Base-by-base conservation (phyloP, 2,888 invertebrate species). In the Pachliopta kotzebuea region DNA sequence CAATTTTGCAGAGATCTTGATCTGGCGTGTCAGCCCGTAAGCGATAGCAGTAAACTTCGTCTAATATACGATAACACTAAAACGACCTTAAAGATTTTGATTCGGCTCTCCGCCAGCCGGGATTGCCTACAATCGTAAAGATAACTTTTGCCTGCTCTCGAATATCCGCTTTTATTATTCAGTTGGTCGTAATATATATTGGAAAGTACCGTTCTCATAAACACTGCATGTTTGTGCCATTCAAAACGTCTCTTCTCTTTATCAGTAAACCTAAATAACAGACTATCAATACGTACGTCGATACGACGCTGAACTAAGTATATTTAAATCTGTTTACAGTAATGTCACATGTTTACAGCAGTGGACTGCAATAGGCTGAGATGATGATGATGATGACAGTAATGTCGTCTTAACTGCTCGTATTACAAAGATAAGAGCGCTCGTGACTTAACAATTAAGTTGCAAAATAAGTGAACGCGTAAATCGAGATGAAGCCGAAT, bases 381-480 rank as follows among this genome's bases (percentile, higher is more conserved):
- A n/a, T n/a, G n/a, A n/a, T n/a, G n/a, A n/a, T n/a, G n/a, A n/a
- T n/a, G n/a, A n/a, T n/a, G n/a, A n/a, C n/a, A n/a, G n/a, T n/a
- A 52, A 56, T 20, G 24, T 52, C n/a, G 9, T 3, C 11, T 55
- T 42, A n/a, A 24, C 49, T 56, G 56, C 59, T 20, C 50, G 20
- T 23, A 64, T 64, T 56, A 60, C 52, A 56, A 55, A 60, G 42
- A 52, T 60, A 60, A 50, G 24, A 17, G 29, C 52, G 50, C 62
- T 68, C 37, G 58, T 66, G 59, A 24, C 37, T 50, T 69, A 62
- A 54, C 24, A 64, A 62, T 54, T 65, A 50, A 60, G 60, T 69
- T 74, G 71, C 71, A 73, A 73, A 73, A 75, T 72, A 69, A 74
- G 68, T 72, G 73, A 72, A 72, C 68, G 71, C 71, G 62, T 69